Conservation (phyloP, 1,140 invertebrate species). For the Neodiprion fabricii region DNA sequence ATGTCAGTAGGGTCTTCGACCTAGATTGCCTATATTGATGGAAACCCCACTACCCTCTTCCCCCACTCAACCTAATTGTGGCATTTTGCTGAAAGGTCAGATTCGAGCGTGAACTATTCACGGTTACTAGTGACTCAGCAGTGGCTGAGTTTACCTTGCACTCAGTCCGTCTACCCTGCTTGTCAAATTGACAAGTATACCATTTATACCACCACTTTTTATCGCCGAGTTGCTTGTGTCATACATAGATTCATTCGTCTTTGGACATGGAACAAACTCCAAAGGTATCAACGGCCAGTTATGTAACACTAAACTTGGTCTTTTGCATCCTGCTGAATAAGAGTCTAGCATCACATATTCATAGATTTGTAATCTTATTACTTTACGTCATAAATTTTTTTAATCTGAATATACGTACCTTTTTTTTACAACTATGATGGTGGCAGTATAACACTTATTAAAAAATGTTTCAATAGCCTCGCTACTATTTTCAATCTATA, state of each 20-base stretch:
- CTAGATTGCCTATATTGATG: neutral
- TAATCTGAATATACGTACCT: no score
- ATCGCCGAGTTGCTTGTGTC: neutral
- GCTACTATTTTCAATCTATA: no score
- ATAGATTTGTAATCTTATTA: no score
- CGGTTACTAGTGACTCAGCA: constrained; percentile 14
- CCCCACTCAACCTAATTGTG: constrained; percentile 3
- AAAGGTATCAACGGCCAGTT: neutral
- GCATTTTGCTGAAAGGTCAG: constrained; percentile 14
- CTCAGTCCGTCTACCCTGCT: neutral
- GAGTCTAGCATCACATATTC: neutral
- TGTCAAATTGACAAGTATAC: neutral
- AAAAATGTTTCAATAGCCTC: no score
- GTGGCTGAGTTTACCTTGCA: neutral
- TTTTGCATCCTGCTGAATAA: constrained; percentile 20
- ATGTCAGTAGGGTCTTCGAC: neutral
- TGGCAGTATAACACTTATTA: no score
- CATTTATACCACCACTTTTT: neutral
- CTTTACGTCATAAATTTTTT: no score
- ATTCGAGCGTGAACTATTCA: neutral
- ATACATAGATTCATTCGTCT: neutral
- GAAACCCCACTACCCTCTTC: neutral
- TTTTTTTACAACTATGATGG: no score
- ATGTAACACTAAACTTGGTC: neutral
- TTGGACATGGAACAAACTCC: constrained; percentile 4